phyloP scores from a whole-genome alignment of 2,888 invertebrate genomes.

The Metalampra italica region DNA sequence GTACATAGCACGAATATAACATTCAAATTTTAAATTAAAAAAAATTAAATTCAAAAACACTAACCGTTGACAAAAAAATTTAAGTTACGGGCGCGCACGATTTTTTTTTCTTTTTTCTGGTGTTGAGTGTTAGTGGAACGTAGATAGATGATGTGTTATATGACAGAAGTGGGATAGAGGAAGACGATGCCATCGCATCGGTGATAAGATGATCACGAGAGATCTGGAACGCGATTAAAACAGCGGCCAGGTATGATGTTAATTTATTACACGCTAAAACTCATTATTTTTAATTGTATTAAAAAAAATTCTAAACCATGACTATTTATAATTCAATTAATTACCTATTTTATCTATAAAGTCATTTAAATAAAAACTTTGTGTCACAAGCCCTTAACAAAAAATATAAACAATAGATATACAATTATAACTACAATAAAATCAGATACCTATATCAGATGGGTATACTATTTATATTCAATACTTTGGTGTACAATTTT shows the following conservation, averaged over 20 bases:
- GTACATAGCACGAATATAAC: slow-evolving; percentile 28
- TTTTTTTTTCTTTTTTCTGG: slow-evolving; percentile 20
- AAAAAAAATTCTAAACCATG: too few relatives aligned
- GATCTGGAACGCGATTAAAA: slow-evolving; percentile 30
- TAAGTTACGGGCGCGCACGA: slow-evolving; percentile 4
- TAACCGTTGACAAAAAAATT: slow-evolving; percentile 14
- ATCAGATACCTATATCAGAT: too few relatives aligned
- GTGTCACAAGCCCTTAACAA: too few relatives aligned
- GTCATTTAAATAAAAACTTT: too few relatives aligned
- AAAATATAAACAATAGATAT: too few relatives aligned
- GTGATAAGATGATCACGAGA: slow-evolving; percentile 50
- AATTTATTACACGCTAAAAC: too few relatives aligned
- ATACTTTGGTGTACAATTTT: too few relatives aligned
- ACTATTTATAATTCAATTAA: too few relatives aligned
- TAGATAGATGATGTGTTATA: slow-evolving; percentile 48
- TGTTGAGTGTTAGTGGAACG: slow-evolving; percentile 37
- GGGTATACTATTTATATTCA: too few relatives aligned
- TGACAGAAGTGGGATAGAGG: slow-evolving; percentile 53
- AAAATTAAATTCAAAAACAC: slow-evolving; percentile 15
- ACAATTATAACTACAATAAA: too few relatives aligned
- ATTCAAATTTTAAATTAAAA: slow-evolving; percentile 24
- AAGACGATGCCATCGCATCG: slow-evolving; percentile 30
- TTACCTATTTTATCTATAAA: too few relatives aligned
- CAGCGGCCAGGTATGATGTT: slow-evolving; percentile 40
- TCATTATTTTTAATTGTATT: too few relatives aligned